These are phyloP conservation scores for Danaus melanippus DNA, from an alignment of 1,140 invertebrate species.

Conservation along the genomic window DNA sequence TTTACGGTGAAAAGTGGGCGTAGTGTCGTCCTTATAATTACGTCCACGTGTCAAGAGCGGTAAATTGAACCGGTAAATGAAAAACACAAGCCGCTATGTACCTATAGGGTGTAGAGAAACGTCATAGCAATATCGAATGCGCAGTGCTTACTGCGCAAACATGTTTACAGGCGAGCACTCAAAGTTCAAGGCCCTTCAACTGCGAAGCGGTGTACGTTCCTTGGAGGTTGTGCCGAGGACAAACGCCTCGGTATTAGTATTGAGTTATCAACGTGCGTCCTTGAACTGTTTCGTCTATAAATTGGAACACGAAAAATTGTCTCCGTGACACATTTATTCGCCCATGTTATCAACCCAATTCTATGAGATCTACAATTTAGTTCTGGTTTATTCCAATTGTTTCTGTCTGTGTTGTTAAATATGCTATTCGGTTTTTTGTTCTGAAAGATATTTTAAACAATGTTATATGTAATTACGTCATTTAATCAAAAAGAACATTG, in stretches of 20 bases:
- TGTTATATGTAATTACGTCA: no score
- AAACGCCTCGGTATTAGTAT: constrained; percentile 3
- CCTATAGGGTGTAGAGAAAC: constrained; percentile 31
- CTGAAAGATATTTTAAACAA: no score
- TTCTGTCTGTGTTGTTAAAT: no score
- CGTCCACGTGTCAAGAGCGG: constrained; percentile 14
- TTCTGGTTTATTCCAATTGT: no score
- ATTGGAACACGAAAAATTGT: no score
- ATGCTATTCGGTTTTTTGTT: no score
- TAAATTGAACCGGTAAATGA: constrained; percentile 19
- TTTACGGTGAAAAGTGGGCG: constrained; percentile 10
- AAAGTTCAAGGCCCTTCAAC: constrained; percentile 65
- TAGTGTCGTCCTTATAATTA: constrained; percentile 14
- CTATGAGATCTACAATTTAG: no score
- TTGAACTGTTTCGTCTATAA: no score
- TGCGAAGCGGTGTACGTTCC: constrained; percentile 51
- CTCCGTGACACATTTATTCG: no score
- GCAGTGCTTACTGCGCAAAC: constrained; percentile 60
- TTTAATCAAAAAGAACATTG: no score
- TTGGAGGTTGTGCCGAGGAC: constrained; percentile 50
- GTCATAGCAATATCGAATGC: constrained; percentile 57
- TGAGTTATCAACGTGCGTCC: no score
- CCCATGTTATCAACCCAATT: no score
- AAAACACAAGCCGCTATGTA: constrained; percentile 13
- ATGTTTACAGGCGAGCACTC: constrained; percentile 60